Base-by-base conservation (phyloP, 2,797 vertebrate genomes). In the Harpagifer antarcticus region DNA sequence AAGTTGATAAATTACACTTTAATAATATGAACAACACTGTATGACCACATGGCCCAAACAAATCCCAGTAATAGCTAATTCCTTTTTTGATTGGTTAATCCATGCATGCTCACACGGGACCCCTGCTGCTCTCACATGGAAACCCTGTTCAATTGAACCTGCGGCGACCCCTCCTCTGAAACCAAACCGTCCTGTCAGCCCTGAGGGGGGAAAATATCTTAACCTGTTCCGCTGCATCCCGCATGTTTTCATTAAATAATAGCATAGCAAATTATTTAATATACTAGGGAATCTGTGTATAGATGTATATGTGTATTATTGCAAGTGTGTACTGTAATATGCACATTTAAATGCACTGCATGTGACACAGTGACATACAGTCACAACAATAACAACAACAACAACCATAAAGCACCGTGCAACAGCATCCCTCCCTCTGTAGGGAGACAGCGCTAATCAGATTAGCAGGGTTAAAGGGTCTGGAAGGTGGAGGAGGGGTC, bases 381-480 rank as follows among this genome's bases (percentile, higher is more conserved):
- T 8, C 43, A 37, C 9, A 50, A 50, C n/a, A 50, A 52, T 50
- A 53, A 27, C 48, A 49, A n/a, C 47, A 23, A 23, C 56, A 82
- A 72, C 45, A 54, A 57, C 6, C 15, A 70, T 9, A n/a, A 54
- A 67, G 15, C 72, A 72, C 54, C 20, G 74, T 76, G 66, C 84
- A 76, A 9, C 49, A 53, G 78, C 62, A 85, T 86, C 79, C 53
- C 56, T 79, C 56, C 49, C 78, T 86, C 83, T 76, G 68, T 59
- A 63, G 86, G 78, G 59, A 82, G 77, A 78, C 81, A 59, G 53
- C 16, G 69, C 71, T 92, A 90, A 93, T 91, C 88, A 89, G 91
- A 93, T 92, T 91, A 92, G 48, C 17, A 17, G 70, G 78, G 88
- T 86, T 86, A 85, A 49, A 78, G 78, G 81, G 84, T 91, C 76